These are phyloP conservation scores for Chanos chanos DNA, from an alignment of 2,797 vertebrate species.

Conservation along the genomic window DNA sequence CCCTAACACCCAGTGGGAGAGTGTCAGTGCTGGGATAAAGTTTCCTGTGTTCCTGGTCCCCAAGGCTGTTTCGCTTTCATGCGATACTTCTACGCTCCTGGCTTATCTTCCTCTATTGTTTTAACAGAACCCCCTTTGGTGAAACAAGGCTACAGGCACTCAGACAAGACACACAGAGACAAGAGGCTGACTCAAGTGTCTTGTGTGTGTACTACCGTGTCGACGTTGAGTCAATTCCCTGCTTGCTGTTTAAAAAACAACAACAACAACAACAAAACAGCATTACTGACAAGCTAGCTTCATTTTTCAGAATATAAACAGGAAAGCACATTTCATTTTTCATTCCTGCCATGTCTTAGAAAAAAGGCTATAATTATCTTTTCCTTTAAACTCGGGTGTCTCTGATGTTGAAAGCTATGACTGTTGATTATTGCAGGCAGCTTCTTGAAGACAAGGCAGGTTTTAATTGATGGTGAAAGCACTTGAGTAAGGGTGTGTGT, in stretches of 20 bases:
- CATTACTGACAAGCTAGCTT: not conserved
- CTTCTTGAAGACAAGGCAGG: too few relatives aligned
- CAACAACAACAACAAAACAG: too few relatives aligned
- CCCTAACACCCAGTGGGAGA: slow-evolving; percentile 20
- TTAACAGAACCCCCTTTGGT: slow-evolving; percentile 37
- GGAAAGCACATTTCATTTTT: too few relatives aligned
- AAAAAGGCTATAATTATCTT: too few relatives aligned
- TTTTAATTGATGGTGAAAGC: not conserved
- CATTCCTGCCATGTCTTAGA: too few relatives aligned
- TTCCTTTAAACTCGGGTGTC: too few relatives aligned
- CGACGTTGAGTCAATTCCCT: not conserved
- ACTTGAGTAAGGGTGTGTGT: not conserved
- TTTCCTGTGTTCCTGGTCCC: slow-evolving; percentile 38
- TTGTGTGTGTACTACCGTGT: not conserved
- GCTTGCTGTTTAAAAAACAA: not conserved
- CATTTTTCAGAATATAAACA: too few relatives aligned
- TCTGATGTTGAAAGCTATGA: too few relatives aligned
- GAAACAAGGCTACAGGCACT: slow-evolving; percentile 9
- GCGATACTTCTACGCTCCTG: too few relatives aligned
- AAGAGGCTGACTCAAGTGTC: not conserved
- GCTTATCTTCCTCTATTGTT: slow-evolving; percentile 29
- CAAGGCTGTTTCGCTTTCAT: too few relatives aligned
- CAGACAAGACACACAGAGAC: not conserved
- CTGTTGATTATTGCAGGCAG: too few relatives aligned
- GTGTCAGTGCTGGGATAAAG: slow-evolving; percentile 40